These are phyloP conservation scores for Melanogrammus aeglefinus DNA, from an alignment of 2,797 vertebrate genomes.

Conservation along the genomic window DNA sequence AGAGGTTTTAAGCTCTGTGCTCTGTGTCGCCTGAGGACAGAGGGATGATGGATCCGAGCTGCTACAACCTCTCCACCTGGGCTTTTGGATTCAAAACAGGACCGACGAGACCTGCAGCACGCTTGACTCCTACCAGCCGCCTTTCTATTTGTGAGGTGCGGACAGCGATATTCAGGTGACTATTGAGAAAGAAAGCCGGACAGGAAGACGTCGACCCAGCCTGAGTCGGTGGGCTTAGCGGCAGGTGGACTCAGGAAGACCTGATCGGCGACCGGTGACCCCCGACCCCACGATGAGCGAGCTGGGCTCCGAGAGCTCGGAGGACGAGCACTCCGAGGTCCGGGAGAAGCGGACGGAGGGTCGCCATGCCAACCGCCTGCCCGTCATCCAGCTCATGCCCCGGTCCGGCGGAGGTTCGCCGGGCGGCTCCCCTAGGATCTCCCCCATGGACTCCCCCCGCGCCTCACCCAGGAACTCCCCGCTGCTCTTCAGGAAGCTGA, in stretches of 20 bases:
- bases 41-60: conserved; percentile 11
- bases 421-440: conserved; percentile 63
- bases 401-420: conserved; percentile 59
- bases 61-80: conserved; percentile 12
- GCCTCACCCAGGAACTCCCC: conserved; percentile 82
- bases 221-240: neutral
- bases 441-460: conserved; percentile 73
- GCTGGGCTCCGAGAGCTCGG: conserved; percentile 16
- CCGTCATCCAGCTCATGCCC: conserved; percentile 63
- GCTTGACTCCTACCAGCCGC: neutral
- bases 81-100: conserved; percentile 19
- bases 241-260: neutral
- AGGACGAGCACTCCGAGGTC: conserved; percentile 56
- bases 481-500: conserved; percentile 81
- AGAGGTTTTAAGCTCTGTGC: neutral
- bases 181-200: neutral
- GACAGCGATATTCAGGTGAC: conserved; percentile 3
- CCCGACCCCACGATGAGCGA: conserved; percentile 31
- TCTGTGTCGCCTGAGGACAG: conserved; percentile 6
- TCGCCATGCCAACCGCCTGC: conserved; percentile 31
- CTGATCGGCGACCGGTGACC: neutral
- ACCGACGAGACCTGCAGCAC: neutral
- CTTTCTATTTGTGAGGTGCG: neutral
- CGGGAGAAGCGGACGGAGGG: conserved; percentile 40
- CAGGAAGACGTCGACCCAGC: neutral